Evolutionary conservation across 2,888 invertebrate species (phyloP).

Genomic region (Euzetes globulus): DNA sequence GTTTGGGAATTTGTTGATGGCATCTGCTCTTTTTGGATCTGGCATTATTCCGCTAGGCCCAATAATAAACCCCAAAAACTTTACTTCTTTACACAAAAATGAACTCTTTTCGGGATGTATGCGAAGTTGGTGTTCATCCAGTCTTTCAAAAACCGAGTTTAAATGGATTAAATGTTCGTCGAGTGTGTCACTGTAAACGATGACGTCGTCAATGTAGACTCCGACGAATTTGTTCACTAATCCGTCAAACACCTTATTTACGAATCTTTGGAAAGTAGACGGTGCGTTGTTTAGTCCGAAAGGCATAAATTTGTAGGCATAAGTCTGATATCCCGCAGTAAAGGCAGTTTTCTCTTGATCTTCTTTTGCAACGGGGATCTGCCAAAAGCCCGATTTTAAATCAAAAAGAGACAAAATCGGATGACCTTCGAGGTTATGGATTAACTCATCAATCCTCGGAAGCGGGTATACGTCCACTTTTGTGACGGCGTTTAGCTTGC

Average conservation of each 20-base stretch:
- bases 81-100: slow-evolving; percentile 10
- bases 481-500: slow-evolving; percentile 32
- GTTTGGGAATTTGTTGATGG: slow-evolving; percentile 7
- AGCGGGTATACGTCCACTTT: slow-evolving; percentile 17
- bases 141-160: slow-evolving; percentile 17
- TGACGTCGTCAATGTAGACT: slow-evolving; percentile 33
- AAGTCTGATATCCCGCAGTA: slow-evolving; percentile 39
- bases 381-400: slow-evolving; percentile 21
- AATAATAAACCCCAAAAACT: slow-evolving; percentile 25
- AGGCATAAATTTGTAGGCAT: slow-evolving; percentile 42
- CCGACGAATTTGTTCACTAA: slow-evolving; percentile 23
- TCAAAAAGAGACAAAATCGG: slow-evolving; percentile 1
- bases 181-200: not conserved
- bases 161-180: slow-evolving; percentile 29
- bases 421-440: slow-evolving; percentile 13
- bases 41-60: not conserved
- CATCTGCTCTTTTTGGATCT: not conserved
- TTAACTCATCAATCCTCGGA: slow-evolving; percentile 17
- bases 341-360: slow-evolving; percentile 42
- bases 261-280: slow-evolving; percentile 42
- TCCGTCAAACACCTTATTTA: slow-evolving; percentile 40
- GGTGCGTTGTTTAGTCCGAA: slow-evolving; percentile 38
- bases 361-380: slow-evolving; percentile 31
- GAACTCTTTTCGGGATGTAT: slow-evolving; percentile 25
- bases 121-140: not conserved